phyloP scores from a whole-genome alignment of 2,113 vertebrate species.

The Falco punctatus region DNA sequence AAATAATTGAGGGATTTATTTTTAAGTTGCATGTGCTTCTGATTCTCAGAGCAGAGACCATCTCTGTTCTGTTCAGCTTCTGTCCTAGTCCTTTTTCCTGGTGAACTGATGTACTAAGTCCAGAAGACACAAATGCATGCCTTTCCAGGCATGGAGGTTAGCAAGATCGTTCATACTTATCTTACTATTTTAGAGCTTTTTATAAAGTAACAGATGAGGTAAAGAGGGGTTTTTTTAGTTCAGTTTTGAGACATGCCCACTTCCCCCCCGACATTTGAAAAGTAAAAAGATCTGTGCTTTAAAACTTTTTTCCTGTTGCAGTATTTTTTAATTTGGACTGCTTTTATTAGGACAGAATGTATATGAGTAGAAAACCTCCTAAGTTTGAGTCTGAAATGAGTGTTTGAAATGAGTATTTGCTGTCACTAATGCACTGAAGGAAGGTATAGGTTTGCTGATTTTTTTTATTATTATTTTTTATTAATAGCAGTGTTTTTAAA shows the following conservation, averaged over 20 bases:
- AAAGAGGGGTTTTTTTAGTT: neutral
- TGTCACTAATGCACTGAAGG: neutral
- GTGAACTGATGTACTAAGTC: neutral
- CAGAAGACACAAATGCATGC: neutral
- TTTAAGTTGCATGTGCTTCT: neutral
- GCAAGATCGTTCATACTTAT: neutral
- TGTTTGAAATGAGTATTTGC: neutral
- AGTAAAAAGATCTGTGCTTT: neutral
- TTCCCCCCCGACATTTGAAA: neutral
- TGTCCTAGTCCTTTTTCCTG: neutral
- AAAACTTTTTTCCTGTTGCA: conserved; percentile 5
- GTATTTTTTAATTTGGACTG: neutral
- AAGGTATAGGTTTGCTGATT: neutral
- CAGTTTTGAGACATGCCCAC: neutral
- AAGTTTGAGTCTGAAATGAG: neutral
- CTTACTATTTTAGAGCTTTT: neutral
- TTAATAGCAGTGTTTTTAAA: neutral
- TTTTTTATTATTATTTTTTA: too few relatives aligned
- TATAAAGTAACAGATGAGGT: neutral
- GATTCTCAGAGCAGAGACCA: neutral
- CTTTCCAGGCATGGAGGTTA: neutral
- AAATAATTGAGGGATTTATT: neutral
- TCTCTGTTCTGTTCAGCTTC: neutral
- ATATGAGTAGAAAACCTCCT: neutral
- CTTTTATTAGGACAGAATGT: neutral